Base-by-base conservation (phyloP, 2,888 invertebrate species). In the Parnassius apollo region DNA sequence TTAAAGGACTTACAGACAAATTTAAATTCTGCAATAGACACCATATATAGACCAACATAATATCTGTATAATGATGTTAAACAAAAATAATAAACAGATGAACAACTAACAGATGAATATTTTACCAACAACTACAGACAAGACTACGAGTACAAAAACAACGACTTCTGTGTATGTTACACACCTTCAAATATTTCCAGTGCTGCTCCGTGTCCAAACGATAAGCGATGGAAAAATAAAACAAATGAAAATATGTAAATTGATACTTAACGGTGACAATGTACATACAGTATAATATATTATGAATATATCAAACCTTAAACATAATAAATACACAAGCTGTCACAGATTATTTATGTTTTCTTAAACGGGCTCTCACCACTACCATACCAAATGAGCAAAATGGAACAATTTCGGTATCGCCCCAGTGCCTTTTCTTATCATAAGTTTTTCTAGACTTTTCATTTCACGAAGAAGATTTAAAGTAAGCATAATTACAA, bases 161-260 rank as follows among this genome's bases (percentile, higher is more conserved):
- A 72, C 67, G 68, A 68, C 66, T 75, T 72, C 71, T 62, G 81
- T 85, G 82, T 83, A 83, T 83, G 69, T 78, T 88, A 93, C 95
- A 91, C 93, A 96, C 95, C 95, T 96, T 95, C 81, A 95, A 93
- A 89, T 95, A 95, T 88, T 95, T 95, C 95, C 95, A 96, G 89
- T 96, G 95, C 95, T 96, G 93, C 85, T 82, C 85, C 85, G 65
- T 76, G 75, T 83, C 85, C 85, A 72, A 81, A 78, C 77, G 88
- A 82, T 68, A 85, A 86, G 88, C 87, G 80, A 83, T 83, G 82
- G 72, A 78, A 83, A 82, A 77, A 70, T 65, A 69, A 74, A 68
- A 71, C 68, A 70, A 69, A 69, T 71, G 58, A 56, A 64, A 57
- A 61, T 44, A 9, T 46, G 62, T 52, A 60, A 62, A 51, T 62